Percentiles rank a stretch among this genome's conserved stretches.
phyloP scores from a whole-genome alignment of 2,888 invertebrate species.

The Aspidiotus destructor region DNA sequence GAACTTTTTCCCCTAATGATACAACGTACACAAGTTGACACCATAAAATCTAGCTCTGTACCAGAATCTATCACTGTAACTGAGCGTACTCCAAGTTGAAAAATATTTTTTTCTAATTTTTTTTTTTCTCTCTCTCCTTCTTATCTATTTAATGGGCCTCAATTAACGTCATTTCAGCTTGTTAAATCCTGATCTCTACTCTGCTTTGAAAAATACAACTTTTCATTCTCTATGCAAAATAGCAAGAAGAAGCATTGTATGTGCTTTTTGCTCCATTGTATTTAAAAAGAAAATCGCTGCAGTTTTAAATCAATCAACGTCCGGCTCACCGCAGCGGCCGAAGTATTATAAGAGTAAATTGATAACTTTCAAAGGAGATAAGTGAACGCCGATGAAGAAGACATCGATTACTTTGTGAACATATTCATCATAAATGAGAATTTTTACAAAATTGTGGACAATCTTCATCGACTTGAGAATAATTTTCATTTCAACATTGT shows the following conservation, averaged over 20 bases:
- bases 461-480: background rate
- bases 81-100: too few relatives aligned
- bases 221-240: slow-evolving; percentile 29
- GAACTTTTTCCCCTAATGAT: too few relatives aligned
- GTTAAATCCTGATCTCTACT: slow-evolving; percentile 17
- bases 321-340: slow-evolving; percentile 14
- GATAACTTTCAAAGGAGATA: slow-evolving; percentile 9
- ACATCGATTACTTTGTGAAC: background rate
- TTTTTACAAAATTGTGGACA: too few relatives aligned
- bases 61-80: background rate
- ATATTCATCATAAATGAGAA: too few relatives aligned
- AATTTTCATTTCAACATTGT: background rate
- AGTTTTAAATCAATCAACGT: slow-evolving; percentile 33
- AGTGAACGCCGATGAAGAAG: too few relatives aligned
- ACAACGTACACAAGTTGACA: too few relatives aligned
- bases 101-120: background rate
- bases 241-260: slow-evolving; percentile 19
- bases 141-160: slow-evolving; percentile 25
- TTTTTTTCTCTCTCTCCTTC: slow-evolving; percentile 14
- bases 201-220: slow-evolving; percentile 24
- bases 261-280: slow-evolving; percentile 25
- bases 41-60: background rate
- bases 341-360: too few relatives aligned
- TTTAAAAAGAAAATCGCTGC: slow-evolving; percentile 18
- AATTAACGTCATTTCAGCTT: slow-evolving; percentile 33